Base-by-base conservation (phyloP, 2,113 vertebrate genomes). In the Aldabrachelys gigantea region DNA sequence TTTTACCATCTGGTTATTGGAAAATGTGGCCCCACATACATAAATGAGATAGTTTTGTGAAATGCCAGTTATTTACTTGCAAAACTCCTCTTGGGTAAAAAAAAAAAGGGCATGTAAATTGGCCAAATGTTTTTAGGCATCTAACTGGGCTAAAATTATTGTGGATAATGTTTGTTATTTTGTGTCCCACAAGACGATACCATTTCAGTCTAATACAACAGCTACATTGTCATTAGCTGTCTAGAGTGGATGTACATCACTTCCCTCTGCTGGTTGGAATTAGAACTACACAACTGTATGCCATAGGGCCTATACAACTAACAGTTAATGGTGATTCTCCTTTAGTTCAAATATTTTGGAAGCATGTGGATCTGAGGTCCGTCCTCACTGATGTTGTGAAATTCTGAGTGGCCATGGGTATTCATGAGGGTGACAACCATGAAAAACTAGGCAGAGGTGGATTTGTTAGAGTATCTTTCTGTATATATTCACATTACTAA, bases 181-280 rank as follows among this genome's bases (percentile, higher is more conserved):
- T 52, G 84, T 7, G 38, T 56, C 38, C 17, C 31, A 44, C 31
- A 76, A 83, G 50, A 44, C 59, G 41, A 76, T 44, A 54, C 21
- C 80, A 69, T 69, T 3, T 0, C 3, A 1, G n/a, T 9, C 52
- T 38, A 53, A 52, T 47, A 81, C 50, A 88, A 85, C 14, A 38
- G 17, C 69, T 84, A 87, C 52, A 14, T 25, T 31, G 50, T 76
- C 24, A 47, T 47, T 47, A 47, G 75, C 22, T 76, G 38, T 0
- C 4, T 16, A 47, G 92, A 91, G 88, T 90, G 90, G 87, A 49
- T n/a, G 54, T 87, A 47, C 88, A 25, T 80, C 92, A 82, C 91
- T 97, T 91, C 92, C 94, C 95, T 94, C 95, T 92, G 5, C 91
- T 96, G 94, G 86, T 47, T 3, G 6, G 3, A 8, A 13, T 80